Evolutionary conservation across 2,797 vertebrate species (phyloP).

Genomic region (Catostomus latipinnis): DNA sequence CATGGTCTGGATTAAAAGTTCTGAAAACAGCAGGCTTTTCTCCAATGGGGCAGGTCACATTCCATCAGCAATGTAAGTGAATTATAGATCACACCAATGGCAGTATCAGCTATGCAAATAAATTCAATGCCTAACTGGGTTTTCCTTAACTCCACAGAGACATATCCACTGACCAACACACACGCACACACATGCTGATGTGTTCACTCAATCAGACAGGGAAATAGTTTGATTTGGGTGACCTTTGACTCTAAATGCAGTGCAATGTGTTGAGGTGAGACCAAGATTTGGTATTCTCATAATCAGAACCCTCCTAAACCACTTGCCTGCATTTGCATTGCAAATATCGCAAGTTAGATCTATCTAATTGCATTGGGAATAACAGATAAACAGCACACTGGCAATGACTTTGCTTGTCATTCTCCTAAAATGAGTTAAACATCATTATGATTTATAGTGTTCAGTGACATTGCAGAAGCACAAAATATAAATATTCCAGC

Average conservation of each 20-base stretch:
- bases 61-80: slow-evolving; percentile 37
- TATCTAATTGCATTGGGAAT: slow-evolving; percentile 62
- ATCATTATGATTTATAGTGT: slow-evolving; percentile 60
- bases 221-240: slow-evolving; percentile 53
- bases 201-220: slow-evolving; percentile 36
- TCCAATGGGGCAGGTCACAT: slow-evolving; percentile 30
- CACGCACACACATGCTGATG: neutral
- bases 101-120: slow-evolving; percentile 46
- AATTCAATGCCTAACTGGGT: slow-evolving; percentile 27
- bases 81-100: slow-evolving; percentile 38
- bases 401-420: slow-evolving; percentile 57
- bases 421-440: slow-evolving; percentile 58
- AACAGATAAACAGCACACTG: slow-evolving; percentile 55
- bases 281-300: slow-evolving; percentile 71
- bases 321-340: slow-evolving; percentile 74
- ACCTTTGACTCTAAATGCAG: slow-evolving; percentile 64
- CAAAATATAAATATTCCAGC: slow-evolving; percentile 39
- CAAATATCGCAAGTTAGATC: slow-evolving; percentile 72
- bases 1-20: slow-evolving; percentile 25
- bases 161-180: slow-evolving; percentile 26
- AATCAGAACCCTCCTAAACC: slow-evolving; percentile 69
- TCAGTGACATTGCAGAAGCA: slow-evolving; percentile 37
- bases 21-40: slow-evolving; percentile 14
- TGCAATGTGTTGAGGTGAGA: slow-evolving; percentile 41
- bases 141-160: slow-evolving; percentile 34